Evolutionary conservation across 2,888 invertebrate genomes (phyloP).

Genomic region (Onchidella celtica): DNA sequence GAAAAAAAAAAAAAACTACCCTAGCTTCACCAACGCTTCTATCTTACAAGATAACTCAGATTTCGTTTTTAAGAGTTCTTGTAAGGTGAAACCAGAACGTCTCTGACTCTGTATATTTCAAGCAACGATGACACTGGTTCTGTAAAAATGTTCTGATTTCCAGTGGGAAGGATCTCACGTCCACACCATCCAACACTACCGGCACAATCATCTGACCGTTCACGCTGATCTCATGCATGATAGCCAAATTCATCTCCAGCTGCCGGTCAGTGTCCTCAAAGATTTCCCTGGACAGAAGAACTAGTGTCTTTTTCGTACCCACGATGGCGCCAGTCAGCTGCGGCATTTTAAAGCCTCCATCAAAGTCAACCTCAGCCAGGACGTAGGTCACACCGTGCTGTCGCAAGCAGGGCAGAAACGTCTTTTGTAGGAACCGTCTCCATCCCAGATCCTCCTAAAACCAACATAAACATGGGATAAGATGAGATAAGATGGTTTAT

Average conservation of each 20-base stretch:
- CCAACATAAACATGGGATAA: not conserved
- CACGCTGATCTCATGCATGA: not conserved
- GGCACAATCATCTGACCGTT: not conserved
- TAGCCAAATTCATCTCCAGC: not conserved
- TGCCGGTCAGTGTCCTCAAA: not conserved
- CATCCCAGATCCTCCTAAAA: not conserved
- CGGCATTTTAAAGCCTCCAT: not conserved
- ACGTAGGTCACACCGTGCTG: not conserved
- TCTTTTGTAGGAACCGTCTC: not conserved
- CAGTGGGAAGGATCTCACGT: not conserved
- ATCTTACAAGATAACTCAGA: too few relatives aligned
- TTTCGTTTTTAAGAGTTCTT: too few relatives aligned
- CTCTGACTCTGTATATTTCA: not conserved
- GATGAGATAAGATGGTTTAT: not conserved
- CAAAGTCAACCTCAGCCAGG: not conserved
- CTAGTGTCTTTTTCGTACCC: not conserved
- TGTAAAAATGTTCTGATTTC: not conserved
- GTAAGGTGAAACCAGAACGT: too few relatives aligned
- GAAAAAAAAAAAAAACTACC: too few relatives aligned
- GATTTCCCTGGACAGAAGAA: not conserved
- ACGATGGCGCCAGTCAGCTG: not conserved
- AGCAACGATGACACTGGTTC: not conserved
- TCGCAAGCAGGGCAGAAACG: conserved; percentile 1
- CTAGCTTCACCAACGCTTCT: too few relatives aligned
- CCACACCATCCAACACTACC: not conserved